phyloP scores from a whole-genome alignment of 2,888 invertebrate genomes.

The Plagiodera versicolora region DNA sequence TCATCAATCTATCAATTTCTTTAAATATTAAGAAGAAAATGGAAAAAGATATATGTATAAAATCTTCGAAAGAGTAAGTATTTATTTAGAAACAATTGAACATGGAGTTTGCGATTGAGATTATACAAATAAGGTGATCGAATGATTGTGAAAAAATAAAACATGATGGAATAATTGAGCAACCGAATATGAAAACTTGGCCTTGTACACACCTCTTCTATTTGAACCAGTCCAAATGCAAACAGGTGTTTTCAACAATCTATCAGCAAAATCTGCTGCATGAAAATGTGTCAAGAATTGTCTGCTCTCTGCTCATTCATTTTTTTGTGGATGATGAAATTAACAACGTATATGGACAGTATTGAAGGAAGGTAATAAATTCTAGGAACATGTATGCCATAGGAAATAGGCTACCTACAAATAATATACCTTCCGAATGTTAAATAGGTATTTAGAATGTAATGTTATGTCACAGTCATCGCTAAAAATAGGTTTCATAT shows the following conservation, averaged over 20 bases:
- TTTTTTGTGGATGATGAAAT: too few species aligned
- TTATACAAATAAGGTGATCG: too few species aligned
- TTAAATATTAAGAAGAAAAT: too few species aligned
- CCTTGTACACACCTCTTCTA: not conserved
- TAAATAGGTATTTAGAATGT: slow-evolving; percentile 9
- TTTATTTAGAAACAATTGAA: too few species aligned
- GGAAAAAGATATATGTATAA: too few species aligned
- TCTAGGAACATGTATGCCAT: not conserved
- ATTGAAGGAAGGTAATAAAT: slow-evolving; percentile 8
- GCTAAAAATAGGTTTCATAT: slow-evolving; percentile 40
- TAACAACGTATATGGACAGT: too few species aligned
- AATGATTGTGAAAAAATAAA: too few species aligned
- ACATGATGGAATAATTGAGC: not conserved
- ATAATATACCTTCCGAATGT: not conserved
- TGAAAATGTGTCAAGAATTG: too few species aligned
- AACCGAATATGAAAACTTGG: not conserved
- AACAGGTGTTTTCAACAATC: not conserved
- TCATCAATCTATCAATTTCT: too few species aligned
- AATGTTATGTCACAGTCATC: slow-evolving; percentile 35
- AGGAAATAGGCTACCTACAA: not conserved
- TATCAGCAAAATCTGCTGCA: not conserved
- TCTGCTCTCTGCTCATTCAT: too few species aligned
- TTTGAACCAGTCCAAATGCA: not conserved
- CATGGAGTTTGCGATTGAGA: too few species aligned
- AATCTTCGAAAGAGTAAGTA: too few species aligned